Conservation (phyloP, 2,797 vertebrate genomes). For the Chromis chromis region DNA sequence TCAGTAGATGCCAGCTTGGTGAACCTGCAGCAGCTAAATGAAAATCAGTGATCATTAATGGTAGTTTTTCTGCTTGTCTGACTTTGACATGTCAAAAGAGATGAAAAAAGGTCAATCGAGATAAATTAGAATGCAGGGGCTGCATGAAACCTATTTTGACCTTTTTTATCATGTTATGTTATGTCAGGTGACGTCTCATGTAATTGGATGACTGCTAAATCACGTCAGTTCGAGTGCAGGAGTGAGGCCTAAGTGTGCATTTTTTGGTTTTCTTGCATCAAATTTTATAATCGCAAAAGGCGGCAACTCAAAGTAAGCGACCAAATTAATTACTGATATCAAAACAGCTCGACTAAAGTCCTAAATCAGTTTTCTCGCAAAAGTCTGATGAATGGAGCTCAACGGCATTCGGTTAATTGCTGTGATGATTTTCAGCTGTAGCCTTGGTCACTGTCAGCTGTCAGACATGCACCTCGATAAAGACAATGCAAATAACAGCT, state of each 20-base stretch:
- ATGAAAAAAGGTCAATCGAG: background rate
- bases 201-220: slow-evolving; percentile 3
- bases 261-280: no score
- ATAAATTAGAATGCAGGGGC: background rate
- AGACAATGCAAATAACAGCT: background rate
- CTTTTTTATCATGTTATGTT: slow-evolving; percentile 18
- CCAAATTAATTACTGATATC: no score
- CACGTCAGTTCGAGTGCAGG: background rate
- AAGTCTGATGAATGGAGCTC: background rate
- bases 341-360: no score
- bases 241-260: background rate
- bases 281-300: no score
- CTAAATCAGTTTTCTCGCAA: background rate
- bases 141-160: background rate
- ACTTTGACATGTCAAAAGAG: background rate
- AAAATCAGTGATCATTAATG: slow-evolving; percentile 13
- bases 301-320: no score
- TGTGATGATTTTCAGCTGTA: slow-evolving; percentile 15
- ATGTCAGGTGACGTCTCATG: background rate
- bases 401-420: slow-evolving; percentile 10
- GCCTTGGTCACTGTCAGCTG: slow-evolving; percentile 1
- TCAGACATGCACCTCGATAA: no score
- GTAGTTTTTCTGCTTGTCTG: background rate
- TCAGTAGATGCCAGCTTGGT: background rate
- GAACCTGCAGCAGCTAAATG: slow-evolving; percentile 6